Conservation (phyloP, 1,140 invertebrate species). For the Bombus cullumanus region DNA sequence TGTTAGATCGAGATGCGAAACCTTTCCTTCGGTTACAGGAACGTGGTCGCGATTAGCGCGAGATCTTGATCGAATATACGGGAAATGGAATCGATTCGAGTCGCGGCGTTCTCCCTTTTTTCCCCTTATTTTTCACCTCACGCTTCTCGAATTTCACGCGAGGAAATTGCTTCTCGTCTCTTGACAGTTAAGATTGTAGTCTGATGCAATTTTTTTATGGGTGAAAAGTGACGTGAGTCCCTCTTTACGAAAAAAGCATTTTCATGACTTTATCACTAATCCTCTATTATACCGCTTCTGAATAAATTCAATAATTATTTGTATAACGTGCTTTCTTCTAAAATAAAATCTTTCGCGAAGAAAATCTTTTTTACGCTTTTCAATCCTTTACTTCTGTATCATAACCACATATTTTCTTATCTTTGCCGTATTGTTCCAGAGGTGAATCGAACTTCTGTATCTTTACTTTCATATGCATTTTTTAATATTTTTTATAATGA, state of each 20-base stretch:
- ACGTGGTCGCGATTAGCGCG: neutral
- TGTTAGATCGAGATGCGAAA: neutral
- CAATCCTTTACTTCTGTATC: no score
- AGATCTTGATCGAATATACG: slow-evolving; percentile 4
- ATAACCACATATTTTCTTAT: no score
- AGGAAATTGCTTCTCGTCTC: neutral
- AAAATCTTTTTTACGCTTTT: neutral
- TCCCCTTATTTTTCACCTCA: neutral
- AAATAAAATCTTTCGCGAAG: neutral
- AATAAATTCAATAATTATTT: neutral
- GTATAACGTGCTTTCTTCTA: neutral
- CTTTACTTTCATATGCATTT: neutral
- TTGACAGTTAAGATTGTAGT: slow-evolving; percentile 8
- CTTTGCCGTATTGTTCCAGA: neutral
- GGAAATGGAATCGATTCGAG: slow-evolving; percentile 16
- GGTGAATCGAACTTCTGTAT: neutral
- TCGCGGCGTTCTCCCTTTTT: neutral
- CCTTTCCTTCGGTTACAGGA: neutral
- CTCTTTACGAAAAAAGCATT: no score
- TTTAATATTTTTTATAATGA: neutral
- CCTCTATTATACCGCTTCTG: neutral
- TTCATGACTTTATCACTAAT: no score
- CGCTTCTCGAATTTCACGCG: neutral
- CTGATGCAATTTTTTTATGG: neutral
- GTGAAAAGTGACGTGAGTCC: no score